Evolutionary conservation across 1,140 invertebrate genomes (phyloP), one percentile per base, ranked within the genome.

Genomic region (Doryteuthis pealeii): DNA sequence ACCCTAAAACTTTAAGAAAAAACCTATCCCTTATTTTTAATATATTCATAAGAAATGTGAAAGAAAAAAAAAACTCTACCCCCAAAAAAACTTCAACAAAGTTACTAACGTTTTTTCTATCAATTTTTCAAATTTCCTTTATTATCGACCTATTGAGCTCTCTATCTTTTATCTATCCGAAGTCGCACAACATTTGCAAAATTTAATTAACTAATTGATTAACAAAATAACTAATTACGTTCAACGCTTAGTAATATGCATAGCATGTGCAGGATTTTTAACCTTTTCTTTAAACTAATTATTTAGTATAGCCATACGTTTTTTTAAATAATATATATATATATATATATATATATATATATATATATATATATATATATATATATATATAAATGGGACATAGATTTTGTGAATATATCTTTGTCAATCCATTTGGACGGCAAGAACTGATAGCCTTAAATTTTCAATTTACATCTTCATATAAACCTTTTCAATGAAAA

Each of bases 1-100:
- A 66, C 74, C 40, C 76, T 72, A 12, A 62, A 28, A 22, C 26
- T 62, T 62, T 62, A 62, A 62, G 18, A 62, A 5, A 5, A 62
- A 8, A 8, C 54, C 18, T 62, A 6, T 62, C 18, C 6, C 54
- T 62, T 62, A 22, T 22, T 62, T 62, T 62, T n/a, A 62, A 15
- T 62, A 62, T 28, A 62, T 62, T 4, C 18, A 22, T n/a, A 58
- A 58, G 26, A 62, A 62, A 62, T 62, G 54, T 6, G 22, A 62
- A 8, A 22, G 18, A 28, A 62, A 62, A 62, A 22, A 62, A 62
- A 62, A n/a, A 22, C 26, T n/a, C 26, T 28, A 62, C 18, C 6
- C 6, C 26, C 54, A 62, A 62, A 62, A n/a, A 62, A 22, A 12
- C 6, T 14, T 22, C 6, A 62, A 62, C 10, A 62, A n/a, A 62